Conservation (phyloP, 1,140 invertebrate genomes). For the Bathynomus jamesi region DNA sequence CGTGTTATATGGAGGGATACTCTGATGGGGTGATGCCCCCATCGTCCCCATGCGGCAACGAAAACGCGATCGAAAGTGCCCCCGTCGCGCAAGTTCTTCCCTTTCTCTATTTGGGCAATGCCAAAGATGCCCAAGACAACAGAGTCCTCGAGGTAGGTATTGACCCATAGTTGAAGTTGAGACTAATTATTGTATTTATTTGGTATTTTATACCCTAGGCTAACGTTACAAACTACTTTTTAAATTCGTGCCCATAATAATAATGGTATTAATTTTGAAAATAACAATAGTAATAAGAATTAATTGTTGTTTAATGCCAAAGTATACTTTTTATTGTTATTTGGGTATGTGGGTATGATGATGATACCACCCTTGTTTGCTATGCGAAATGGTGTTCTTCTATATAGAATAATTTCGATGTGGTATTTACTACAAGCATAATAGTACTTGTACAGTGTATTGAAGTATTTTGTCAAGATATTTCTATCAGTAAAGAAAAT, state of each 20-base stretch:
- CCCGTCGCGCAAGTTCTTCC: constrained; percentile 72
- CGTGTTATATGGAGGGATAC: background rate
- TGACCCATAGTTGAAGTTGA: too few relatives aligned
- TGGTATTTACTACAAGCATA: too few relatives aligned
- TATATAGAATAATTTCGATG: too few relatives aligned
- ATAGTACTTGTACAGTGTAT: too few relatives aligned
- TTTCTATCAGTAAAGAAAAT: too few relatives aligned
- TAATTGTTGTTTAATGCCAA: background rate
- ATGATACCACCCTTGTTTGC: too few relatives aligned
- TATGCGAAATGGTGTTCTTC: too few relatives aligned
- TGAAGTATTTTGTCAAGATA: too few relatives aligned
- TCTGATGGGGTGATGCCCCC: background rate
- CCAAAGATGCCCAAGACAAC: constrained; percentile 68
- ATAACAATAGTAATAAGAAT: background rate
- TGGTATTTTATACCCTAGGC: background rate
- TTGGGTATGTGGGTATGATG: background rate
- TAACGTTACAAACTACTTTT: background rate
- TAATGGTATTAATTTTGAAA: too few relatives aligned
- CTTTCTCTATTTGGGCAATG: constrained; percentile 81
- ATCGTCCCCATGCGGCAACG: constrained; percentile 11
- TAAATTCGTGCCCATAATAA: background rate
- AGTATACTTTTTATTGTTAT: background rate
- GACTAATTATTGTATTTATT: too few relatives aligned
- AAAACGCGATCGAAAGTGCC: constrained; percentile 61
- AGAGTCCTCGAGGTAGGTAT: constrained; percentile 50